Evolutionary conservation across 1,140 invertebrate genomes (phyloP).

Genomic region (Ridgeia piscesae): DNA sequence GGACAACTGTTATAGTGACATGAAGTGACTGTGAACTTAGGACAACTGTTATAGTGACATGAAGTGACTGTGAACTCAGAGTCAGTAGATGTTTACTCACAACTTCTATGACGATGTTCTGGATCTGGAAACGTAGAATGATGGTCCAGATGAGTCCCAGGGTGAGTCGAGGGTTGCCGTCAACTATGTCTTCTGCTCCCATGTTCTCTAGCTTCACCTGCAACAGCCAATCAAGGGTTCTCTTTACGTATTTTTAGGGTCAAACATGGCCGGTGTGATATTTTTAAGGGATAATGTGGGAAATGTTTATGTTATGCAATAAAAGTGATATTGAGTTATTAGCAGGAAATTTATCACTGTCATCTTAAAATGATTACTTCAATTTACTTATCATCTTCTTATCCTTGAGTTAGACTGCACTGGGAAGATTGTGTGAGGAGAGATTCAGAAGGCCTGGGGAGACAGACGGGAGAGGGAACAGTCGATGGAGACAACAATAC

Average conservation of each 20-base stretch:
- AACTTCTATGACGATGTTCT: constrained; percentile 98
- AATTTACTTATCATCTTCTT: too few relatives aligned
- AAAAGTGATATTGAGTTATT: too few relatives aligned
- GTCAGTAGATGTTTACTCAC: constrained; percentile 63
- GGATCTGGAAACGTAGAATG: constrained; percentile 89
- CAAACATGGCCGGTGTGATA: background rate
- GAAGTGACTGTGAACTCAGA: background rate
- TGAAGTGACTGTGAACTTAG: background rate
- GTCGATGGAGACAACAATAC: too few relatives aligned
- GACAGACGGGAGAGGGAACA: too few relatives aligned
- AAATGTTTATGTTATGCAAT: background rate
- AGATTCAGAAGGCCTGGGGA: too few relatives aligned
- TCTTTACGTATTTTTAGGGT: background rate
- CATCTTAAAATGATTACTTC: too few relatives aligned
- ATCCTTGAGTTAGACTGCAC: too few relatives aligned
- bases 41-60: background rate
- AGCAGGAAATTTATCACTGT: too few relatives aligned
- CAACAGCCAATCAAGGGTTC: background rate
- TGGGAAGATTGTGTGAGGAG: too few relatives aligned
- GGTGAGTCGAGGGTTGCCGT: constrained; percentile 91
- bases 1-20: background rate
- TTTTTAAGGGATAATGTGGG: background rate
- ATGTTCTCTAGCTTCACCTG: constrained; percentile 95
- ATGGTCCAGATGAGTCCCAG: constrained; percentile 98
- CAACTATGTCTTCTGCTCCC: constrained; percentile 98